A percentile compares a stretch with the other conserved stretches of the same genome.
Evolutionary conservation across 1,140 invertebrate genomes (phyloP).

Genomic region (Aphis gossypii): DNA sequence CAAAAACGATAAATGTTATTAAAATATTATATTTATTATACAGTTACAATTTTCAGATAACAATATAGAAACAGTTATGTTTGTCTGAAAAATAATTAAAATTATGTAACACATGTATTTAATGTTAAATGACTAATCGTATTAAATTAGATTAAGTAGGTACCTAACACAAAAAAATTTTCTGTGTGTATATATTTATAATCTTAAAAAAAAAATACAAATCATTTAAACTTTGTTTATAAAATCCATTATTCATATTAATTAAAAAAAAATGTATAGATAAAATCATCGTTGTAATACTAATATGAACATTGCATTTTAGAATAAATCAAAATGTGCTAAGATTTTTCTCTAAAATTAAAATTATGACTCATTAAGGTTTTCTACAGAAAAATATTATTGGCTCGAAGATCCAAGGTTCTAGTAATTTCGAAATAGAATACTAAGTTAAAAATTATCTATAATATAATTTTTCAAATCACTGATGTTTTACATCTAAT

Average conservation of each 20-base stretch:
- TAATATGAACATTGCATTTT: not conserved
- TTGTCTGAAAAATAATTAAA: not conserved
- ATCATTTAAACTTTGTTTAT: not conserved
- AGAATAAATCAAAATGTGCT: conserved; percentile 10
- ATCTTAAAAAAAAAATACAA: not conserved
- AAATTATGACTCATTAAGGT: conserved; percentile 26
- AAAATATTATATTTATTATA: not conserved
- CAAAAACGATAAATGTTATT: too few relatives aligned
- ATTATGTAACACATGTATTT: not conserved
- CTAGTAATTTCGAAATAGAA: conserved; percentile 4
- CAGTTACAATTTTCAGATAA: not conserved
- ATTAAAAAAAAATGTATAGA: not conserved
- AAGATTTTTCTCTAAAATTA: conserved; percentile 27
- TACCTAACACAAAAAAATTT: not conserved
- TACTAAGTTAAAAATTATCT: not conserved
- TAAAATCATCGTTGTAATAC: not conserved
- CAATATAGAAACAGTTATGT: not conserved
- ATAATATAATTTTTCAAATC: not conserved
- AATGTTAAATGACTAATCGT: not conserved
- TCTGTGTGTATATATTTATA: not conserved
- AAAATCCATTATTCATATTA: not conserved
- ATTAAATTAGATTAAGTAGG: not conserved
- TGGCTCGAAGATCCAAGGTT: not conserved
- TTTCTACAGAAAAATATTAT: conserved; percentile 6
- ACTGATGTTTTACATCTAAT: not conserved